Evolutionary conservation across 2,797 vertebrate genomes (phyloP).

Genomic region (Neoniphon sammara): DNA sequence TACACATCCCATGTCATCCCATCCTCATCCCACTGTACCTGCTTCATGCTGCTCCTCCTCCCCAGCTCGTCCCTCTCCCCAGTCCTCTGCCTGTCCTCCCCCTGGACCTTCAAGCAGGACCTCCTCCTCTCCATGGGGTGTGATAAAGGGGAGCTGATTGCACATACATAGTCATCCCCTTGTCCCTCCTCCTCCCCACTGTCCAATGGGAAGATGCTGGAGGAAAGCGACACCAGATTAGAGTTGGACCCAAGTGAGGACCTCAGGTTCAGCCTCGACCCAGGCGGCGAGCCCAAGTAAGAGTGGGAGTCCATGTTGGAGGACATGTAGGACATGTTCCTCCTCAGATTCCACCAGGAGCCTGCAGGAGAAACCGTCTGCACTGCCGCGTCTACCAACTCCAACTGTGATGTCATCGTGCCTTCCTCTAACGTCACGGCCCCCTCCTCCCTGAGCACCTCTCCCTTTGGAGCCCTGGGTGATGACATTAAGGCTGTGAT

Average conservation of each 20-base stretch:
- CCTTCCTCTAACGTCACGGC: slow-evolving; percentile 85
- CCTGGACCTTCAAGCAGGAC: slow-evolving; percentile 73
- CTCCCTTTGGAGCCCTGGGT: neutral
- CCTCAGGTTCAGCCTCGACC: slow-evolving; percentile 74
- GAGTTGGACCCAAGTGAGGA: slow-evolving; percentile 70
- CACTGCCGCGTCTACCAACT: slow-evolving; percentile 86
- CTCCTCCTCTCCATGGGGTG: slow-evolving; percentile 52
- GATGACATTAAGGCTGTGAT: slow-evolving; percentile 7
- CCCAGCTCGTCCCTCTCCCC: slow-evolving; percentile 29
- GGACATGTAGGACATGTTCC: slow-evolving; percentile 27
- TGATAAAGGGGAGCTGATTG: neutral
- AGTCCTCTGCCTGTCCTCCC: slow-evolving; percentile 47
- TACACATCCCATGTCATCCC: slow-evolving; percentile 98
- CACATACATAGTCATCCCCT: slow-evolving; percentile 20
- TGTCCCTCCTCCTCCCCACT: slow-evolving; percentile 53
- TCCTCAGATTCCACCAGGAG: slow-evolving; percentile 65
- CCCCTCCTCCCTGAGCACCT: slow-evolving; percentile 80
- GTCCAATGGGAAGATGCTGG: slow-evolving; percentile 76
- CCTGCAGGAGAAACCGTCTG: slow-evolving; percentile 84
- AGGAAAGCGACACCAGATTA: slow-evolving; percentile 75
- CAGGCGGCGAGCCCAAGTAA: slow-evolving; percentile 76
- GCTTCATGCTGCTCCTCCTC: slow-evolving; percentile 88
- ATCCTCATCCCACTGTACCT: slow-evolving; percentile 95
- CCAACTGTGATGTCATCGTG: slow-evolving; percentile 85
- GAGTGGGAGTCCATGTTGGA: slow-evolving; percentile 71